Evolutionary conservation across 2,888 invertebrate species (phyloP).

Genomic region (Gastrophysa polygoni): DNA sequence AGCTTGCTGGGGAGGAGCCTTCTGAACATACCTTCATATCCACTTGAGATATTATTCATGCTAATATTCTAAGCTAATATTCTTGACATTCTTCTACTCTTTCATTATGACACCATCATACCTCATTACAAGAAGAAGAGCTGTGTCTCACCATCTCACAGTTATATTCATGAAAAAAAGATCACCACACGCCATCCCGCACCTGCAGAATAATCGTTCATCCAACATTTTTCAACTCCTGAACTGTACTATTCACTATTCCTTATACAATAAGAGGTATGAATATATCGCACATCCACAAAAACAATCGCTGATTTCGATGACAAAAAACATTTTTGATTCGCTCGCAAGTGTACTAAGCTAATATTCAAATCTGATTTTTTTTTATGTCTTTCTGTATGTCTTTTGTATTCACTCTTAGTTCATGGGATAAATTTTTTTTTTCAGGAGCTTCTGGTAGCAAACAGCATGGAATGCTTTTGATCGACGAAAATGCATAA

Average conservation of each 20-base stretch:
- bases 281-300: background rate
- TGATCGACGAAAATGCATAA: too few species aligned
- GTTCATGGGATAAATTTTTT: too few species aligned
- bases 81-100: conserved; percentile 9
- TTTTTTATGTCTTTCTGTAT: too few species aligned
- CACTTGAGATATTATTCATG: conserved; percentile 7
- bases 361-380: too few species aligned
- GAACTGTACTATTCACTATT: background rate
- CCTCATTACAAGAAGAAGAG: background rate
- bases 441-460: too few species aligned
- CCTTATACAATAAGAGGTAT: background rate
- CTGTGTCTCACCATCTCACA: background rate
- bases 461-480: too few species aligned
- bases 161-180: background rate
- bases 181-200: background rate
- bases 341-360: too few species aligned
- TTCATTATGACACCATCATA: background rate
- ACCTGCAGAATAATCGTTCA: background rate
- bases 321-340: too few species aligned
- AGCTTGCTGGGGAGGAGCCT: conserved; percentile 12
- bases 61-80: conserved; percentile 6
- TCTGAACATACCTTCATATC: background rate
- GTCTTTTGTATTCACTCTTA: too few species aligned
- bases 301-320: too few species aligned
- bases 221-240: background rate